Conservation (phyloP, 2,113 vertebrate species). For the Pontoporia blainvillei region DNA sequence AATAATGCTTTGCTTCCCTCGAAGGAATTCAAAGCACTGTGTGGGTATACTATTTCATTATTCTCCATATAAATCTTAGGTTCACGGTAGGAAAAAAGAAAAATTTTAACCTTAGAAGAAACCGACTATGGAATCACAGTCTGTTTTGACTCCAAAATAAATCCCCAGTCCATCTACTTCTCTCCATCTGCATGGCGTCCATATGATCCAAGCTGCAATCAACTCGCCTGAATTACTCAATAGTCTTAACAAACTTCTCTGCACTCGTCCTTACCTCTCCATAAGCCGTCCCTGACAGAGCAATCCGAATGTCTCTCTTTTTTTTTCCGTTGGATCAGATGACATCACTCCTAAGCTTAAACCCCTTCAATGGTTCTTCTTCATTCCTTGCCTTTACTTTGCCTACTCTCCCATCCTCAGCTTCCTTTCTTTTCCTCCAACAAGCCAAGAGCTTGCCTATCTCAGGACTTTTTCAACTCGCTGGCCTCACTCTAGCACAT, state of each 20-base stretch:
- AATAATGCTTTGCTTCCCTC: constrained; percentile 62
- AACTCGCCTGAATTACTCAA: not conserved
- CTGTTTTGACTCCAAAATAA: constrained; percentile 20
- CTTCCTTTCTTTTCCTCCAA: not conserved
- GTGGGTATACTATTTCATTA: constrained; percentile 62
- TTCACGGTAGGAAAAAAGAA: not conserved
- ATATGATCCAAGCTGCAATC: not conserved
- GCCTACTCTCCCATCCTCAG: not conserved
- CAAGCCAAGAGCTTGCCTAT: not conserved
- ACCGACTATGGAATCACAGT: constrained; percentile 13
- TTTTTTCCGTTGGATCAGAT: not conserved
- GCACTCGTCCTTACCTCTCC: not conserved
- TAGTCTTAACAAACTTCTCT: not conserved
- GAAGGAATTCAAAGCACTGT: constrained; percentile 57
- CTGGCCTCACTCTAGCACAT: not conserved
- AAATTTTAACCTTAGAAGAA: constrained; percentile 17
- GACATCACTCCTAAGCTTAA: not conserved
- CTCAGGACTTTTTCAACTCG: not conserved
- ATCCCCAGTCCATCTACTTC: not conserved
- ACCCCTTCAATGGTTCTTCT: not conserved
- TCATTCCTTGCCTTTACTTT: not conserved
- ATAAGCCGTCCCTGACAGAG: not conserved
- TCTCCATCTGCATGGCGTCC: not conserved
- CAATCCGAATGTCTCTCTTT: not conserved
- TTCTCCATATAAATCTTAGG: constrained; percentile 56